These are phyloP conservation scores for Caradrina clavipalpis DNA, from an alignment of 2,888 invertebrate species.

Conservation along the genomic window DNA sequence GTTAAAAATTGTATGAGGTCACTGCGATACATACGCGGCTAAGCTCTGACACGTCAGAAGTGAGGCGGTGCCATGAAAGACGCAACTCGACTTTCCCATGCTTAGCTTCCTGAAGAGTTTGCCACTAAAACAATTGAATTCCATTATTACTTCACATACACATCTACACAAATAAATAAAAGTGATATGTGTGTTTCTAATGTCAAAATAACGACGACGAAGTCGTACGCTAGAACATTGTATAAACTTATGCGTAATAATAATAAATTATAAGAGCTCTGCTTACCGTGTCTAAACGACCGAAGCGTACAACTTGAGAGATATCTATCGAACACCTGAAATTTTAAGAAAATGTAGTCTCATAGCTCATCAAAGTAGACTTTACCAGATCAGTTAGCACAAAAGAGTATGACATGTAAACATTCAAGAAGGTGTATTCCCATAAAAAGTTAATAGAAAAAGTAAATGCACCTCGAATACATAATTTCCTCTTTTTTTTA, in stretches of 20 bases:
- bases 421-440: constrained; percentile 23
- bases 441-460: background rate
- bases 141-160: background rate
- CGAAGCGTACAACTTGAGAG: constrained; percentile 86
- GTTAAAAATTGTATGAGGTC: background rate
- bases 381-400: constrained; percentile 43
- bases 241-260: background rate
- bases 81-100: constrained; percentile 98
- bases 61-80: constrained; percentile 96
- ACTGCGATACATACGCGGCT: constrained; percentile 91
- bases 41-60: constrained; percentile 93
- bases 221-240: background rate
- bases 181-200: too few species aligned
- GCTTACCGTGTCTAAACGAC: constrained; percentile 85
- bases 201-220: too few species aligned
- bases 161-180: too few species aligned
- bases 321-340: constrained; percentile 87
- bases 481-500: too few species aligned
- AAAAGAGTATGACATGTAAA: constrained; percentile 7
- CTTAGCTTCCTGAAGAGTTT: constrained; percentile 98
- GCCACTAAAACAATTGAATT: constrained; percentile 93
- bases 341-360: constrained; percentile 41
- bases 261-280: background rate
- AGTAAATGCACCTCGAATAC: too few species aligned
- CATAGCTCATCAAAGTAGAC: background rate